Evolutionary conservation across 2,888 invertebrate genomes (phyloP).

Genomic region (Spialia ferax): DNA sequence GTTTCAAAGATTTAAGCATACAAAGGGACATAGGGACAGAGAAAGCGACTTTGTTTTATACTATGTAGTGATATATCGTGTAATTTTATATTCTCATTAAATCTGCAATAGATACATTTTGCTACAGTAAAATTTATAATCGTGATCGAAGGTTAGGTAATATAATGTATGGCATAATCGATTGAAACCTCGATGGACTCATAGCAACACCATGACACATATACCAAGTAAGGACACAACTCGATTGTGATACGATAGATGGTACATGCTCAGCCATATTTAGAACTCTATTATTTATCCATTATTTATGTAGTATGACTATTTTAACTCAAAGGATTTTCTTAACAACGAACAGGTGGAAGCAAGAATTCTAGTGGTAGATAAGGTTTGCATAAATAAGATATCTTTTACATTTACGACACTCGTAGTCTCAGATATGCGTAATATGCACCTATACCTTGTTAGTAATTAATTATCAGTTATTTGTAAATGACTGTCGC

Average conservation of each 20-base stretch:
- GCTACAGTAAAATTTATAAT: not conserved
- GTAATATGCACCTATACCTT: too few relatives aligned
- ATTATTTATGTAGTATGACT: slow-evolving; percentile 1
- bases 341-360: not conserved
- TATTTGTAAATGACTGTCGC: too few relatives aligned
- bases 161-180: slow-evolving; percentile 9
- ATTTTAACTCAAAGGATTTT: slow-evolving; percentile 3
- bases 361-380: not conserved
- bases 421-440: too few relatives aligned
- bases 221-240: slow-evolving; percentile 61
- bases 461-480: not conserved
- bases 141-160: slow-evolving; percentile 7
- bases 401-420: not conserved
- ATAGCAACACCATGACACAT: slow-evolving; percentile 68
- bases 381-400: not conserved
- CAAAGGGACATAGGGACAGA: too few relatives aligned
- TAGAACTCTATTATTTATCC: not conserved
- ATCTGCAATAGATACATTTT: too few relatives aligned
- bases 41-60: too few relatives aligned
- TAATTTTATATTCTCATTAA: too few relatives aligned
- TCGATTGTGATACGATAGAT: slow-evolving; percentile 49
- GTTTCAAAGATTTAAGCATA: too few relatives aligned
- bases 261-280: slow-evolving; percentile 22
- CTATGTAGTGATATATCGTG: too few relatives aligned
- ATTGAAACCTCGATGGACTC: slow-evolving; percentile 52